phyloP scores from a whole-genome alignment of 2,113 vertebrate genomes.

The Spheniscus mendiculus region DNA sequence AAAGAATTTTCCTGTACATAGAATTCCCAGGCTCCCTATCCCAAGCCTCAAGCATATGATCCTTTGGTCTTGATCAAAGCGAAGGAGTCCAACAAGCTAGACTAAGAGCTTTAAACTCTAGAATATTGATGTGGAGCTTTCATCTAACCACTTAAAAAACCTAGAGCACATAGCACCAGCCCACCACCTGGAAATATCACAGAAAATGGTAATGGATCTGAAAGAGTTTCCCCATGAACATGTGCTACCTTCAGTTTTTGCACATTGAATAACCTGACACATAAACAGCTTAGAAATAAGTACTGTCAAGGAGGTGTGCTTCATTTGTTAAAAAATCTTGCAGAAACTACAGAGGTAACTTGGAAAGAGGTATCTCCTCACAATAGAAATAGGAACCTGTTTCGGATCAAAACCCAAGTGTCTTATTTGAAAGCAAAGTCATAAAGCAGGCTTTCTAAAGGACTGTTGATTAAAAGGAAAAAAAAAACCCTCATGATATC shows the following conservation, averaged over 20 bases:
- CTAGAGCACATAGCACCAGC: not conserved
- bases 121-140: not conserved
- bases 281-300: not conserved
- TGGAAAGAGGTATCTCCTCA: not conserved
- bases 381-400: not conserved
- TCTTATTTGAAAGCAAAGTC: not conserved
- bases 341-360: not conserved
- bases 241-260: not conserved
- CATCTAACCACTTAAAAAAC: not conserved
- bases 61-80: constrained; percentile 5
- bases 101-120: not conserved
- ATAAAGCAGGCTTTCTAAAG: not conserved
- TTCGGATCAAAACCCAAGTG: not conserved
- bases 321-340: not conserved
- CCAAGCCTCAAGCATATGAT: not conserved
- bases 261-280: not conserved
- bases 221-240: not conserved
- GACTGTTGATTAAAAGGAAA: not conserved
- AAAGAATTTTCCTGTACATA: not conserved
- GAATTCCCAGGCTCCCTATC: not conserved
- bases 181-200: not conserved
- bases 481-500: not conserved
- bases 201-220: not conserved
- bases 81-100: not conserved
- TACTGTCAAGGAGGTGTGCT: not conserved